A percentile compares a stretch with the other conserved stretches of the same genome.
These are phyloP conservation scores for Anagrus nilaparvatae DNA, from an alignment of 1,140 invertebrate genomes.

Conservation along the genomic window DNA sequence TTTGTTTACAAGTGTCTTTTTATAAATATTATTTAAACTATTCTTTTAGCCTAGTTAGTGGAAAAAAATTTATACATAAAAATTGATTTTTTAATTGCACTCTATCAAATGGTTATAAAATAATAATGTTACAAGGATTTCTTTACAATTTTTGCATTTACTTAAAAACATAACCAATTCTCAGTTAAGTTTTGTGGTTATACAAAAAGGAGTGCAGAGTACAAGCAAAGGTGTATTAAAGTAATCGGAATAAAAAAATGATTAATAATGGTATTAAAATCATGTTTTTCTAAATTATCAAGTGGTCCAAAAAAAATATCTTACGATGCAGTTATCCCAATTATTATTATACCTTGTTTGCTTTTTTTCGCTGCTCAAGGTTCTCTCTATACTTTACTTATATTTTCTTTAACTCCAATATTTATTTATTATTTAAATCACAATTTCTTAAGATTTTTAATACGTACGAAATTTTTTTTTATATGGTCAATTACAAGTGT, in stretches of 20 bases:
- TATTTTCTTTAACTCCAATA: slow-evolving; percentile 51
- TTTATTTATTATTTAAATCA: slow-evolving; percentile 51
- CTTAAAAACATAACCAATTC: too few relatives aligned
- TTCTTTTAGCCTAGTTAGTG: too few relatives aligned
- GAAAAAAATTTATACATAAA: too few relatives aligned
- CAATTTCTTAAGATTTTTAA: slow-evolving; percentile 45
- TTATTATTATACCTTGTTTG: slow-evolving; percentile 51
- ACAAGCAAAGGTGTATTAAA: background rate
- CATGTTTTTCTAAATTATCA: too few relatives aligned
- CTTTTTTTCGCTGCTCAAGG: slow-evolving; percentile 49
- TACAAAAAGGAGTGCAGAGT: background rate
- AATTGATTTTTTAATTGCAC: too few relatives aligned
- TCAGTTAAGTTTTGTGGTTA: too few relatives aligned
- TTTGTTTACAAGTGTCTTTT: too few relatives aligned
- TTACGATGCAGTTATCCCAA: slow-evolving; percentile 50
- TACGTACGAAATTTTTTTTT: slow-evolving; percentile 55
- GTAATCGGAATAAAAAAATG: background rate
- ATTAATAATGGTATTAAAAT: too few relatives aligned
- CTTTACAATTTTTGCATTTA: too few relatives aligned
- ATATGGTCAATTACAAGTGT: slow-evolving; percentile 56
- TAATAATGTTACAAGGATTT: too few relatives aligned
- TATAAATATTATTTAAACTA: too few relatives aligned
- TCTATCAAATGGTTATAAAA: too few relatives aligned
- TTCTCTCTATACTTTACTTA: slow-evolving; percentile 44
- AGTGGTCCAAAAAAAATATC: slow-evolving; percentile 42